Percentiles rank a stretch among this genome's conserved stretches.
phyloP scores from a whole-genome alignment of 2,797 vertebrate species.

The Thunnus albacares region DNA sequence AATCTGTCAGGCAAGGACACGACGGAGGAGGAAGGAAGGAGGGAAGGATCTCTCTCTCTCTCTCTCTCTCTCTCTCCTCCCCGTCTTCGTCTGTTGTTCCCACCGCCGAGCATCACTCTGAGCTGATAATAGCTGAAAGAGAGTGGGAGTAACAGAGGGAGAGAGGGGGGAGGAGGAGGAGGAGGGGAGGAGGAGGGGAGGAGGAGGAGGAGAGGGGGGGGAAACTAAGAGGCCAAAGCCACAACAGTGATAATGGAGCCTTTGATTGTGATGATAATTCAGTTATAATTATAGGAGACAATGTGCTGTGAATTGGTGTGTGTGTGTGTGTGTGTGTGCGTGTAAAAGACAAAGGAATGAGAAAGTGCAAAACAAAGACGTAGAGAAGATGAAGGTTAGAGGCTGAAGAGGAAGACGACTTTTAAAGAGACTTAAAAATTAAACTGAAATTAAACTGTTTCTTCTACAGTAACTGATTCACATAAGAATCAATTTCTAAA shows the following conservation, averaged over 20 bases:
- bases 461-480: no score
- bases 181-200: no score
- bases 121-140: conserved; percentile 33
- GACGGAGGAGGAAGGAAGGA: not conserved
- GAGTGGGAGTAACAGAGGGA: conserved; percentile 12
- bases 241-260: conserved; percentile 60
- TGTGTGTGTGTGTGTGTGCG: not conserved
- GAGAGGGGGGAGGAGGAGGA: not conserved
- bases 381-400: not conserved
- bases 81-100: conserved; percentile 18
- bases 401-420: not conserved
- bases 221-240: conserved; percentile 59
- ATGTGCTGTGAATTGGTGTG: not conserved
- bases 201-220: not conserved
- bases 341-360: not conserved
- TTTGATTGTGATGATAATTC: conserved; percentile 71
- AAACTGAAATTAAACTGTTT: no score
- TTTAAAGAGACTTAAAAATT: no score
- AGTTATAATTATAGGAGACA: conserved; percentile 57
- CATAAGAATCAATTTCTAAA: no score
- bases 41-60: not conserved
- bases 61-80: not conserved
- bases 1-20: conserved; percentile 55
- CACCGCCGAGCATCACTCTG: not conserved
- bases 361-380: not conserved